Evolutionary conservation across 2,888 invertebrate genomes (phyloP), one percentile per base, ranked within the genome.

Genomic region (Tortricodes alternella): DNA sequence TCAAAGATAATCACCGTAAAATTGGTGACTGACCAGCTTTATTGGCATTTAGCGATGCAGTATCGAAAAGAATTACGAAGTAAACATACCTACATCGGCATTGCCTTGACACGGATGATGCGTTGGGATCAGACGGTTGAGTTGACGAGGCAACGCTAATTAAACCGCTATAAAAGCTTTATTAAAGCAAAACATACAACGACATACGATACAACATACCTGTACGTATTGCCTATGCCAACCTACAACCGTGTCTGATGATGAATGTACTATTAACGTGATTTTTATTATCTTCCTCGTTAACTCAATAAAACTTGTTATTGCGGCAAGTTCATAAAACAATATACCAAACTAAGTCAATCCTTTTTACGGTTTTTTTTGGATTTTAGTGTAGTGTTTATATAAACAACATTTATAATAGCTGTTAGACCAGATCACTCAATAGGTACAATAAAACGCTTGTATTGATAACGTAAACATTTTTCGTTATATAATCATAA

Each of bases 31-130:
- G 67, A 68, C 68, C 68, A 61, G 59, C 59, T 78, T 79, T 79
- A 81, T 81, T 74, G 70, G 63, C 67, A 69, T 76, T 77, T 75
- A 70, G 74, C 70, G 73, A 76, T 70, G 66, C 68, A 64, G 70
- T 71, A 69, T 68, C 62, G 63, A 62, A 66, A 49, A 58, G 62
- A 5, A 15, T 52, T 43, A 29, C 39, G 59, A 56, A 61, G 67
- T 72, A 74, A 76, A 76, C 70, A 68, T n/a, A n/a, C n/a, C n/a
- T n/a, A n/a, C n/a, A n/a, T n/a, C 62, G 67, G 62, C 71, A 67
- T 76, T 64, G 72, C 84, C 85, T 85, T 85, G 86, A 83, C 85
- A 82, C 70, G 70, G 73, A 80, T 80, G 68, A 65, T 60, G 67
- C 61, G 62, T 60, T 39, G 59, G 41, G 21, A 29, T 29, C 43